Evolutionary conservation across 2,797 vertebrate genomes (phyloP).

Genomic region (Molossus alvarezi): DNA sequence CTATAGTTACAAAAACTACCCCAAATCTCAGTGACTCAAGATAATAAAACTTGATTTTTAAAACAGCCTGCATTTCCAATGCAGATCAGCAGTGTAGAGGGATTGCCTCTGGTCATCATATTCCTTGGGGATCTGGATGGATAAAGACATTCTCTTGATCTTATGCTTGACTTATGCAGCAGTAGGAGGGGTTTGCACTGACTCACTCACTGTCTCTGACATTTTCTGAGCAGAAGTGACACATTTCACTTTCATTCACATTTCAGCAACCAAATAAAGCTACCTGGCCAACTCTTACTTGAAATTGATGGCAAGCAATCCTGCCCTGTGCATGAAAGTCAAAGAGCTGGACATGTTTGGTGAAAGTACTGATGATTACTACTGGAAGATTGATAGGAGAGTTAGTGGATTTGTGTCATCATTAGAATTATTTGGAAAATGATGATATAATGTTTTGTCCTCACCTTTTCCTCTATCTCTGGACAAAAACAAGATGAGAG

Average conservation of each 20-base stretch:
- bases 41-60: background rate
- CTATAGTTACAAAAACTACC: background rate
- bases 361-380: background rate
- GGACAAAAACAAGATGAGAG: background rate
- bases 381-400: background rate
- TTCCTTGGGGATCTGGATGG: background rate
- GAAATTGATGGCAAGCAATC: background rate
- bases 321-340: background rate
- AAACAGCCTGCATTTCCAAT: background rate
- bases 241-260: constrained; percentile 42
- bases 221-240: constrained; percentile 35
- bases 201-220: background rate
- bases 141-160: background rate
- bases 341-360: background rate
- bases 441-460: background rate
- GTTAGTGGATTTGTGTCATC: background rate
- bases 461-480: background rate
- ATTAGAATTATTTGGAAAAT: constrained; percentile 6
- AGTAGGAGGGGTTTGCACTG: accelerated
- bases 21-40: background rate
- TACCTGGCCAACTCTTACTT: background rate
- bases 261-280: background rate
- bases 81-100: background rate
- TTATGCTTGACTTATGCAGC: background rate
- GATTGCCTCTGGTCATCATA: background rate